Evolutionary conservation across 2,113 vertebrate genomes (phyloP).

Genomic region (Chaenocephalus aceratus): DNA sequence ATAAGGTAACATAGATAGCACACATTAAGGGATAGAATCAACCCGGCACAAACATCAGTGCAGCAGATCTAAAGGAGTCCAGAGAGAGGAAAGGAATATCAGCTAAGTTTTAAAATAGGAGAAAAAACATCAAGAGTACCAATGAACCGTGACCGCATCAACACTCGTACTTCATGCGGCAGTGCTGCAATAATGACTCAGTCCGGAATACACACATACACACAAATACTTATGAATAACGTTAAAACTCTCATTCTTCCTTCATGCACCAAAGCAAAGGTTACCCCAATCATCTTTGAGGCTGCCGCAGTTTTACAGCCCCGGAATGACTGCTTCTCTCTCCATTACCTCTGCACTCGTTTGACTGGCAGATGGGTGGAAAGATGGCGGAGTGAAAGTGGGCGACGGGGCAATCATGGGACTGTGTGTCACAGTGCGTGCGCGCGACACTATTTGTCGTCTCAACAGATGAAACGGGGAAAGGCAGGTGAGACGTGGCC

Average conservation of each 20-base stretch:
- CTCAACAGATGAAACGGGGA: conserved; percentile 63
- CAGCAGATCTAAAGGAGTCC: not conserved
- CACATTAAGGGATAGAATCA: conserved; percentile 33
- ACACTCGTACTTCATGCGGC: conserved; percentile 19
- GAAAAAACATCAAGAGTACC: conserved; percentile 11
- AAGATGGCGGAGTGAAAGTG: conserved; percentile 57
- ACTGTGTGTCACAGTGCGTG: conserved; percentile 61
- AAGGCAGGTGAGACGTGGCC: conserved; percentile 66
- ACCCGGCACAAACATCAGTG: conserved; percentile 22
- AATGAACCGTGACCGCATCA: conserved; percentile 28
- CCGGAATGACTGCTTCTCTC: conserved; percentile 72
- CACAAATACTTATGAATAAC: conserved; percentile 50
- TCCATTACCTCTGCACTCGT: conserved; percentile 77
- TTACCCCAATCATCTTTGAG: conserved; percentile 73
- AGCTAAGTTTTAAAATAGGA: conserved; percentile 7
- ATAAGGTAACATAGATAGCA: conserved; percentile 26
- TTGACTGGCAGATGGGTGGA: conserved; percentile 79
- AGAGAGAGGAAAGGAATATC: not conserved
- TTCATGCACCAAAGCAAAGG: conserved; percentile 76
- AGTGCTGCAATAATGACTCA: conserved; percentile 32
- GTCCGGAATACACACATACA: conserved; percentile 40
- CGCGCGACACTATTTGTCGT: conserved; percentile 60
- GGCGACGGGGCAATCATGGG: conserved; percentile 71
- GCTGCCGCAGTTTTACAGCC: conserved; percentile 71
- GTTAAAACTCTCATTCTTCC: conserved; percentile 65